A percentile compares a stretch with the other conserved stretches of the same genome.
phyloP scores from a whole-genome alignment of 2,113 vertebrate genomes.

The Ochotona princeps region DNA sequence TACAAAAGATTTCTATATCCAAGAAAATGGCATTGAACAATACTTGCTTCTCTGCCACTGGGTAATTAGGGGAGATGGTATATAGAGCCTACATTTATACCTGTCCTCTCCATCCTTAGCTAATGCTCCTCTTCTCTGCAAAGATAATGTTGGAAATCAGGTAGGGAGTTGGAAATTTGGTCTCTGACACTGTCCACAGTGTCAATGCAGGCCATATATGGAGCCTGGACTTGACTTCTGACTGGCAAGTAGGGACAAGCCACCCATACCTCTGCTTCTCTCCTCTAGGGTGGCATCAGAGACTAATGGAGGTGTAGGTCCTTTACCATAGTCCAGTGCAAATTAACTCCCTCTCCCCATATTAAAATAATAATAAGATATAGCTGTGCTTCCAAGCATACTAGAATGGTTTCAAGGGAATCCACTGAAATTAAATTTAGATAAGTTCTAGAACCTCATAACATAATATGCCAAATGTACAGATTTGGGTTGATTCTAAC shows the following conservation, averaged over 20 bases:
- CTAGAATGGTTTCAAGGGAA: background rate
- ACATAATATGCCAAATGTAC: background rate
- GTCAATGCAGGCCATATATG: background rate
- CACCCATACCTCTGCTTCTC: background rate
- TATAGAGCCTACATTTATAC: background rate
- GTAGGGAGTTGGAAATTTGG: background rate
- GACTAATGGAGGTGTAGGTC: background rate
- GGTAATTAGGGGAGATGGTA: background rate
- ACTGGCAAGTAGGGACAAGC: background rate
- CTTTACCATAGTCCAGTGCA: background rate
- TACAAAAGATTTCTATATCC: background rate
- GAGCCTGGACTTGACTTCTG: background rate
- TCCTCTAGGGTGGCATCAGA: background rate
- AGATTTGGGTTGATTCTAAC: background rate
- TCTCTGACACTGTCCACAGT: background rate
- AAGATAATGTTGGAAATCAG: background rate
- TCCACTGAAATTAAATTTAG: background rate
- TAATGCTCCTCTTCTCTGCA: background rate
- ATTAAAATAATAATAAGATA: background rate
- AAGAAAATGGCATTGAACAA: background rate
- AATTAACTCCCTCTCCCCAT: background rate
- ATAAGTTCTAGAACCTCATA: background rate
- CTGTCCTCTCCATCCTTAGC: background rate
- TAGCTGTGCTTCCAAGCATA: background rate
- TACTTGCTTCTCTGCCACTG: background rate